phyloP scores from a whole-genome alignment of 2,113 vertebrate genomes.

The Mustelus asterias region DNA sequence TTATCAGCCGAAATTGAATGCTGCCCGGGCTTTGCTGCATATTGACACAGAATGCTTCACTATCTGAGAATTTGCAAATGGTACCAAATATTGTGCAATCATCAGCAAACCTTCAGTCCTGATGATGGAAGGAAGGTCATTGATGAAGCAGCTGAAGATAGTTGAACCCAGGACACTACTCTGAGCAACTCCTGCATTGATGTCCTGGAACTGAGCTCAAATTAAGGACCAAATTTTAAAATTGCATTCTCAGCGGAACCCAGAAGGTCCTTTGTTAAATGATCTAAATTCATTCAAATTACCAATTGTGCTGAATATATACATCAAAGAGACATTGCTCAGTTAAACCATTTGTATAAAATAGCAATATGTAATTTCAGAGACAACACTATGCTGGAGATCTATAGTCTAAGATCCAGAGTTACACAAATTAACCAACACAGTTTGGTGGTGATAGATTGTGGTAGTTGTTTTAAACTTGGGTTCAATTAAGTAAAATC shows the following conservation, averaged over 20 bases:
- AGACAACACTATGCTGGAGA: neutral
- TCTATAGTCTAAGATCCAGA: neutral
- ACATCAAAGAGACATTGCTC: no score
- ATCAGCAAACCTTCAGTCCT: neutral
- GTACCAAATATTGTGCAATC: neutral
- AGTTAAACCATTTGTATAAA: neutral
- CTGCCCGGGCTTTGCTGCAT: neutral
- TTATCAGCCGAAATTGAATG: neutral
- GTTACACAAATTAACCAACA: neutral
- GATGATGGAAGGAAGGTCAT: neutral
- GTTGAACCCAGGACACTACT: neutral
- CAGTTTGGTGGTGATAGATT: neutral
- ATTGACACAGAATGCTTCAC: neutral
- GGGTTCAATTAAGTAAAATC: neutral
- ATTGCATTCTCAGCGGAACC: neutral
- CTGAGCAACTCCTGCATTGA: no score
- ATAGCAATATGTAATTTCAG: neutral
- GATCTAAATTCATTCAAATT: neutral
- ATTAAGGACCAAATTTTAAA: neutral
- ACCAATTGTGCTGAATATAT: neutral
- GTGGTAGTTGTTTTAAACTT: neutral
- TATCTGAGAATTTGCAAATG: neutral
- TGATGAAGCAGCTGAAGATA: neutral
- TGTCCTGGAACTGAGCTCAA: neutral
- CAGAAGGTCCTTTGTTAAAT: neutral